These are phyloP conservation scores for Leptopilina boulardi DNA, from an alignment of 1,140 invertebrate genomes.

Conservation along the genomic window DNA sequence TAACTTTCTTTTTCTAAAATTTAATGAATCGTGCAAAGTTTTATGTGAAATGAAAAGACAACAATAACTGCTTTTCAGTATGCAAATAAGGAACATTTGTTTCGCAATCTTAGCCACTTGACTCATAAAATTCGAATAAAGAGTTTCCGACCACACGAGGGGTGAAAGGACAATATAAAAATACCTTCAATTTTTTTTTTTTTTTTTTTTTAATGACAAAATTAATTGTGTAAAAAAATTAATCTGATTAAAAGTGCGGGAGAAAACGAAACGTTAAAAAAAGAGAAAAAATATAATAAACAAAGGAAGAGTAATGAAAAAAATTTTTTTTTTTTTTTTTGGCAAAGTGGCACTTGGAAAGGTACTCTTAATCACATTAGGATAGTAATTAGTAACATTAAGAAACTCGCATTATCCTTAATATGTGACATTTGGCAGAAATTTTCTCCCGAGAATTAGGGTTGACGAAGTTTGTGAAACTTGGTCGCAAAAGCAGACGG, in stretches of 20 bases:
- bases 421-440: slow-evolving; percentile 29
- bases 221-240: too few relatives aligned
- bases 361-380: background rate
- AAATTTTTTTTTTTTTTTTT: background rate
- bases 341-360: background rate
- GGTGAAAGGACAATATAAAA: slow-evolving; percentile 8
- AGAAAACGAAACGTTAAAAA: too few relatives aligned
- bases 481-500: slow-evolving; percentile 42
- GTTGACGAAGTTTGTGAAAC: slow-evolving; percentile 48
- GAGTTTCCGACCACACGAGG: background rate
- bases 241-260: too few relatives aligned
- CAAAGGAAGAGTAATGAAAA: too few relatives aligned
- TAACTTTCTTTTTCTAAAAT: background rate
- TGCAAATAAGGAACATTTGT: slow-evolving; percentile 65
- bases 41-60: background rate
- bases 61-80: slow-evolving; percentile 45
- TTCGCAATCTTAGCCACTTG: slow-evolving; percentile 50
- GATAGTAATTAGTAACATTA: slow-evolving; percentile 12
- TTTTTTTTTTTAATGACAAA: too few relatives aligned
- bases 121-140: slow-evolving; percentile 49
- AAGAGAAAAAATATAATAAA: too few relatives aligned
- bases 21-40: background rate
- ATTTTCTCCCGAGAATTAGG: slow-evolving; percentile 2
- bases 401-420: background rate
- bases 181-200: too few relatives aligned